Percentiles rank a stretch among this genome's conserved stretches.
These are phyloP conservation scores for Neoscelio sp. DNA, from an alignment of 2,888 invertebrate genomes.

Conservation along the genomic window DNA sequence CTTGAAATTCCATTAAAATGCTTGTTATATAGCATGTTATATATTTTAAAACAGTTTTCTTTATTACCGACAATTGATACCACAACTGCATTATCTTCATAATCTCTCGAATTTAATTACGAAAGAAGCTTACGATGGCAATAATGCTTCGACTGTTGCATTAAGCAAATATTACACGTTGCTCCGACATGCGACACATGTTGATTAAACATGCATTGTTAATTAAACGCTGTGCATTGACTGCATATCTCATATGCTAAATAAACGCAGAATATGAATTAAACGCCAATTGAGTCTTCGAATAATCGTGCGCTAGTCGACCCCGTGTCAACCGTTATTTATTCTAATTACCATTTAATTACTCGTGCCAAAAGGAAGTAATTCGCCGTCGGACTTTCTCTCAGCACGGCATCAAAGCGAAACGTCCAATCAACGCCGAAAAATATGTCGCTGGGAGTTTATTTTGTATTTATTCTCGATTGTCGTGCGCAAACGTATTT, in stretches of 20 bases:
- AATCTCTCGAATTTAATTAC: no score
- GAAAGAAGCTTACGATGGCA: no score
- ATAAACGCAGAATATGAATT: constrained; percentile 53
- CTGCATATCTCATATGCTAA: constrained; percentile 23
- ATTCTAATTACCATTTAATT: constrained; percentile 55
- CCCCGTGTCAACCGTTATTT: constrained; percentile 44
- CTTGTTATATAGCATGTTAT: no score
- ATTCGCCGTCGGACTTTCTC: constrained; percentile 28
- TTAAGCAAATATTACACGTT: constrained; percentile 33
- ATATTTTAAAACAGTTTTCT: no score
- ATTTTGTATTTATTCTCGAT: constrained; percentile 18
- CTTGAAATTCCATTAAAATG: no score
- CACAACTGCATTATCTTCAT: no score
- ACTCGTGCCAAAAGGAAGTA: constrained; percentile 40
- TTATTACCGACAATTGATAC: no score
- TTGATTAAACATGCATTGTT: constrained; percentile 40
- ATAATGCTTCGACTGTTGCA: constrained; percentile 3
- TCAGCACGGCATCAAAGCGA: constrained; percentile 15
- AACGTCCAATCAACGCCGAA: constrained; percentile 19
- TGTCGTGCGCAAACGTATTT: constrained; percentile 4
- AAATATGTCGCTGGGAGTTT: constrained; percentile 3
- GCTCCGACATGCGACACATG: background rate
- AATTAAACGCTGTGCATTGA: constrained; percentile 40
- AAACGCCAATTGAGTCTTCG: constrained; percentile 45
- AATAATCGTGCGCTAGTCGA: constrained; percentile 37